These are phyloP conservation scores for Prunella fulvescens DNA, from an alignment of 2,113 vertebrate genomes.

Conservation along the genomic window DNA sequence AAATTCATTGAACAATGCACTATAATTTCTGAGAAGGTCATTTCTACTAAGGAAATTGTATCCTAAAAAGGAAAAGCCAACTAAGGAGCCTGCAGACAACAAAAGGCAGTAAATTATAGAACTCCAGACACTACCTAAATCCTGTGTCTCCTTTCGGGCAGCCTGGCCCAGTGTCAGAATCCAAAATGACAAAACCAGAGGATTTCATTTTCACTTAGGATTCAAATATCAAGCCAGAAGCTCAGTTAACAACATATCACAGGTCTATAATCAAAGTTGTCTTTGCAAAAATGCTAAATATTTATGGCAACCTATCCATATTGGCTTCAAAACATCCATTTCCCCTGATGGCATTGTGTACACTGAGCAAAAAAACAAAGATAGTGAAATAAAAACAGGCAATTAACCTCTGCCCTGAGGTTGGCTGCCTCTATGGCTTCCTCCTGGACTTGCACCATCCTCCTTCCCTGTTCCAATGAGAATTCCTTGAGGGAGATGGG, in stretches of 20 bases:
- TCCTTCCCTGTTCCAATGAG: background rate
- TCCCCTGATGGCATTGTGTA: background rate
- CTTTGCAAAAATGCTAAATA: background rate
- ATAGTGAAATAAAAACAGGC: background rate
- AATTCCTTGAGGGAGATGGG: rapidly evolving
- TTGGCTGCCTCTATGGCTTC: background rate
- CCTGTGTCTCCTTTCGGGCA: background rate
- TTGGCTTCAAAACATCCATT: background rate
- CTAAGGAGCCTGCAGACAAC: background rate
- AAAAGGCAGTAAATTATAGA: background rate
- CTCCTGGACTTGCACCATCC: background rate
- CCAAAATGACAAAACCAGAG: background rate
- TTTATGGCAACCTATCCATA: background rate
- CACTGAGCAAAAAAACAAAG: background rate
- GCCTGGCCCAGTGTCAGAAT: background rate
- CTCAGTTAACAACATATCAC: background rate
- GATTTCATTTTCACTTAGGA: background rate
- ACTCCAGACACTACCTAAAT: background rate
- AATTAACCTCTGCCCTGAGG: background rate
- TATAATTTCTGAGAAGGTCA: background rate
- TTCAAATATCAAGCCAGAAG: background rate
- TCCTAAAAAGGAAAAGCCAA: background rate
- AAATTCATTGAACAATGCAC: background rate
- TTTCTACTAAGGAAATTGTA: background rate
- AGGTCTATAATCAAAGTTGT: background rate